Conservation (phyloP, 2,113 vertebrate species). For the Ahaetulla prasina region DNA sequence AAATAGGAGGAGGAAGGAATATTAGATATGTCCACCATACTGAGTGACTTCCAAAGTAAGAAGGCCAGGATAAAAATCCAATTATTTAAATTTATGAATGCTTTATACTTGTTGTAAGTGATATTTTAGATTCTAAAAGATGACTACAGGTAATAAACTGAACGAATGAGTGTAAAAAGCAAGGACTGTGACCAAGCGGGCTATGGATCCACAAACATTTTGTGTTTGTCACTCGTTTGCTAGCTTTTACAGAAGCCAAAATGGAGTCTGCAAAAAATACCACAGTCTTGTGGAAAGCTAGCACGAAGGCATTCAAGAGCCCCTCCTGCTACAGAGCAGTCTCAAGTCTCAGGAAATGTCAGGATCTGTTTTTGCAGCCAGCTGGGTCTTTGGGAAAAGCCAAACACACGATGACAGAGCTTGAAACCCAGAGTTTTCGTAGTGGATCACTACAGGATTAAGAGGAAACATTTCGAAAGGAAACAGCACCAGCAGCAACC, state of each 20-base stretch:
- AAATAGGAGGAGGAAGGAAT: neutral
- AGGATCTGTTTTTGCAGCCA: neutral
- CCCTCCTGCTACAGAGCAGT: neutral
- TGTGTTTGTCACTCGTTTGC: neutral
- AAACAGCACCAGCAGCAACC: neutral
- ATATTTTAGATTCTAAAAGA: too few species aligned
- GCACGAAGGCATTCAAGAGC: neutral
- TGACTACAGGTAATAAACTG: neutral
- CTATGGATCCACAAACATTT: neutral
- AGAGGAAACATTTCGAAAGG: neutral
- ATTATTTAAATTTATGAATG: neutral
- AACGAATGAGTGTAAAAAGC: neutral
- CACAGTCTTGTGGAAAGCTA: neutral
- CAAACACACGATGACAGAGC: neutral
- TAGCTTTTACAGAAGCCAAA: neutral
- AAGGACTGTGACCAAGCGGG: neutral
- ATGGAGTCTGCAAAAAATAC: neutral
- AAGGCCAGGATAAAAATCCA: neutral
- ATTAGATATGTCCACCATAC: neutral
- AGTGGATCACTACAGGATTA: neutral
- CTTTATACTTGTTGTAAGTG: neutral
- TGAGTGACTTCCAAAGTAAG: neutral
- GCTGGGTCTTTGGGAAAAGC: neutral
- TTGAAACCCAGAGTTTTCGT: neutral
- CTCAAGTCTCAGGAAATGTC: neutral